phyloP scores from a whole-genome alignment of 2,888 invertebrate genomes.

The Nymphalis c-album region DNA sequence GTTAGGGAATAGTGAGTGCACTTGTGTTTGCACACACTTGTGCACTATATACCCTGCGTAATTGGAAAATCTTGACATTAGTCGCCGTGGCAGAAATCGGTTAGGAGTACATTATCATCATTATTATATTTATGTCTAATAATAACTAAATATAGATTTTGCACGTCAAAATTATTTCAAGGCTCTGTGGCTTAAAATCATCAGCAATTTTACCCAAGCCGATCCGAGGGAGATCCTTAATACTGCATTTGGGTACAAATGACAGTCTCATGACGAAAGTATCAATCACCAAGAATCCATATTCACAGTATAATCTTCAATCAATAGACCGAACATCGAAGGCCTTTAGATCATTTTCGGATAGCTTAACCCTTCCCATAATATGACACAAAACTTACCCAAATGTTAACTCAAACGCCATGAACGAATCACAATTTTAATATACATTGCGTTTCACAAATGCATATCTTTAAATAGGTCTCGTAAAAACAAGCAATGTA shows the following conservation, averaged over 20 bases:
- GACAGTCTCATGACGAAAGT: constrained; percentile 22
- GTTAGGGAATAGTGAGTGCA: no score
- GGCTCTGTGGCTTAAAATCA: neutral
- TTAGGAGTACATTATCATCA: neutral
- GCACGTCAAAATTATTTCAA: neutral
- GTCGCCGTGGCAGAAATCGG: no score
- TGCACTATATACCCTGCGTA: no score
- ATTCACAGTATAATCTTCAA: constrained; percentile 40
- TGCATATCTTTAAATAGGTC: neutral
- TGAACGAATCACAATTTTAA: neutral
- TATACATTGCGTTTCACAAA: constrained; percentile 22
- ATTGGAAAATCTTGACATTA: no score
- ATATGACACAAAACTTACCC: constrained; percentile 16
- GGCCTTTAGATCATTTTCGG: constrained; percentile 56
- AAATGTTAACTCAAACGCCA: constrained; percentile 5
- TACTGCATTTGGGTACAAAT: constrained; percentile 8
- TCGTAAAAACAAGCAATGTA: constrained; percentile 24
- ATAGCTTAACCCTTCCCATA: constrained; percentile 41
- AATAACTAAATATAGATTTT: neutral
- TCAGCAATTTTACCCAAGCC: neutral
- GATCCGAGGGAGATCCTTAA: neutral
- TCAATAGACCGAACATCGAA: constrained; percentile 41
- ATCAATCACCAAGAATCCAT: constrained; percentile 35
- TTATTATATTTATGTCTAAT: neutral
- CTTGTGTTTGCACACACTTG: no score